A percentile compares a stretch with the other conserved stretches of the same genome.
Conservation (phyloP, 2,888 invertebrate species). For the Periphyllus acericola region DNA sequence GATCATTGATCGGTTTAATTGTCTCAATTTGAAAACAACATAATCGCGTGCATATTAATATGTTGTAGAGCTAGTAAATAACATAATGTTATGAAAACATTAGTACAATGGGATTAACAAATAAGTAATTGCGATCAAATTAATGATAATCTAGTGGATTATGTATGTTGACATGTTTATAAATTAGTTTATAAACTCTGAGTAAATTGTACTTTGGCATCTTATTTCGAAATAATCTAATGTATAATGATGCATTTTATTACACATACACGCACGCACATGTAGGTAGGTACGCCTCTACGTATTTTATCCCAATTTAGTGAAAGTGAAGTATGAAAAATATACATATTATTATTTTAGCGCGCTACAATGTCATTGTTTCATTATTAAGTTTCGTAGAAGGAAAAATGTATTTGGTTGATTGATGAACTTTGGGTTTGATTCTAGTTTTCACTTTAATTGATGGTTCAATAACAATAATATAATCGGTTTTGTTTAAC, state of each 20-base stretch:
- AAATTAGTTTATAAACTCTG: neutral
- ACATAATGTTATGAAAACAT: neutral
- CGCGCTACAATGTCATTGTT: neutral
- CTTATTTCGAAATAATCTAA: constrained; percentile 3
- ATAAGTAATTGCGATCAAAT: neutral
- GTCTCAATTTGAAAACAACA: neutral
- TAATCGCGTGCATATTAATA: neutral
- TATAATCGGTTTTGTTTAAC: too few species aligned
- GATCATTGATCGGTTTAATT: neutral
- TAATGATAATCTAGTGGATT: neutral
- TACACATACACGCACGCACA: neutral
- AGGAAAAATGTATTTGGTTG: too few species aligned
- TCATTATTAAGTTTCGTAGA: neutral
- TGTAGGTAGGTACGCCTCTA: too few species aligned
- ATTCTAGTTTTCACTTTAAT: too few species aligned
- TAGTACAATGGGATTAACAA: constrained; percentile 3
- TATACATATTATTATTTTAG: neutral
- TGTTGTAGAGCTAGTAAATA: neutral
- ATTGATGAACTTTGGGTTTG: too few species aligned
- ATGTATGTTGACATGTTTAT: constrained; percentile 10
- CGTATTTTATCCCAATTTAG: neutral
- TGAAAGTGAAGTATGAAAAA: constrained; percentile 3
- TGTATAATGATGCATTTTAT: constrained; percentile 10
- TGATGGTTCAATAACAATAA: too few species aligned
- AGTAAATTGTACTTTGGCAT: neutral